Conservation (phyloP, 2,888 invertebrate genomes). For the Frankliniella intonsa region DNA sequence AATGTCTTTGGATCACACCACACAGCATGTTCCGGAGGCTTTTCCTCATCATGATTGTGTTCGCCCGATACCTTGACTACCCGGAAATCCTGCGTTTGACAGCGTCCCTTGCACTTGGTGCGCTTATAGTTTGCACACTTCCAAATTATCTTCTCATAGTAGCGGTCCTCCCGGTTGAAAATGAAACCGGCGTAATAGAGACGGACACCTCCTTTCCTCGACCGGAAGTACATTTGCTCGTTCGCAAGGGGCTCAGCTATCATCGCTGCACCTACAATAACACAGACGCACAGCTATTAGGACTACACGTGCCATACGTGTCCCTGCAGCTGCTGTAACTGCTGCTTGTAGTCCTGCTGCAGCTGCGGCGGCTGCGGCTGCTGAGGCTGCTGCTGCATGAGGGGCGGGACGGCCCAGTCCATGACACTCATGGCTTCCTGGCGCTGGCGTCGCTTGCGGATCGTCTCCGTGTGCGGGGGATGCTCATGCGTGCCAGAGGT, state of each 20-base stretch:
- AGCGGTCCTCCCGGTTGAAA: constrained; percentile 15
- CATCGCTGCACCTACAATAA: not conserved
- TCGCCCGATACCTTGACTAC: not conserved
- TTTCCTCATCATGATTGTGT: not conserved
- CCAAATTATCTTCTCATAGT: constrained; percentile 1
- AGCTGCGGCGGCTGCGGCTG: not conserved
- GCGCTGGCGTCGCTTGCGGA: constrained; percentile 2
- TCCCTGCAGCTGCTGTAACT: not conserved
- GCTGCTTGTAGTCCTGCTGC: not conserved
- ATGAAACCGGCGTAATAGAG: not conserved
- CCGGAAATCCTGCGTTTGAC: not conserved
- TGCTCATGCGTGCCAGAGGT: constrained; percentile 5
- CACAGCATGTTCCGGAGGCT: too few species aligned
- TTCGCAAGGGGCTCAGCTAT: not conserved
- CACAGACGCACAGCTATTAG: constrained; percentile 13
- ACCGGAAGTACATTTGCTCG: not conserved
- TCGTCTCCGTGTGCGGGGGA: constrained; percentile 7
- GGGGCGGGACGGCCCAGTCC: not conserved
- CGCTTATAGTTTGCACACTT: not conserved
- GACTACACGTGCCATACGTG: constrained; percentile 7
- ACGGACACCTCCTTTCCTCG: not conserved
- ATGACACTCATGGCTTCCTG: not conserved
- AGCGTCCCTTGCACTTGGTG: constrained; percentile 15
- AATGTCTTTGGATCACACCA: too few species aligned
- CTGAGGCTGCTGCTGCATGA: not conserved